phyloP scores from a whole-genome alignment of 2,113 vertebrate genomes.

The Marmota flaviventris region DNA sequence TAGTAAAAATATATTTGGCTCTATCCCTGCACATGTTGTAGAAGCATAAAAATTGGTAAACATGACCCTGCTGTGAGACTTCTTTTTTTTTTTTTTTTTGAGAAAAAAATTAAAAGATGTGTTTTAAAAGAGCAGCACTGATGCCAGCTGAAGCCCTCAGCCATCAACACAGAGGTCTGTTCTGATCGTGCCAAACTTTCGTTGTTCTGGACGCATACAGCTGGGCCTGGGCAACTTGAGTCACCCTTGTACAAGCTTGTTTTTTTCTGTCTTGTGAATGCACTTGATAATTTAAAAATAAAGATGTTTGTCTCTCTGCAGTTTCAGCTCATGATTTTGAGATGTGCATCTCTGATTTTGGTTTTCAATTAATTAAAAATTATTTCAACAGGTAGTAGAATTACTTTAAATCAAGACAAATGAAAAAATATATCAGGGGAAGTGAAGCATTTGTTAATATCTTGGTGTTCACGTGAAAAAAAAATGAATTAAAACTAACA shows the following conservation, averaged over 20 bases:
- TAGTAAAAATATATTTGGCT: conserved; percentile 77
- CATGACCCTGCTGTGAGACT: conserved; percentile 55
- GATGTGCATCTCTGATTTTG: conserved; percentile 3
- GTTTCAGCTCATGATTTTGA: conserved; percentile 17
- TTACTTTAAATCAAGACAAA: conserved; percentile 66
- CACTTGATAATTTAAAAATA: conserved; percentile 63
- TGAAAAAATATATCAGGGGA: conserved; percentile 79
- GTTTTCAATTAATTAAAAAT: conserved; percentile 57
- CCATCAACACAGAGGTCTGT: background rate
- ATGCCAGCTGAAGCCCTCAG: background rate
- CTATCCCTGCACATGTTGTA: conserved; percentile 82
- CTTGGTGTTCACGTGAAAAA: conserved; percentile 67
- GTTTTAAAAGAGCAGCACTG: background rate
- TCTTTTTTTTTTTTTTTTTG: background rate
- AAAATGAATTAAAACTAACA: conserved; percentile 75
- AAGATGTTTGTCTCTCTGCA: conserved; percentile 25
- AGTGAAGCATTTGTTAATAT: conserved; percentile 76
- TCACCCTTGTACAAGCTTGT: background rate
- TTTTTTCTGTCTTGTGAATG: conserved; percentile 48
- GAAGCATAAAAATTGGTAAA: conserved; percentile 74
- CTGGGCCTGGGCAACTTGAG: background rate
- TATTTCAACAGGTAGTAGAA: conserved; percentile 58
- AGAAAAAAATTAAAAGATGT: background rate
- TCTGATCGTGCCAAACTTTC: background rate
- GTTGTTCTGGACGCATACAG: no score